A percentile compares a stretch with the other conserved stretches of the same genome.
Conservation (phyloP, 2,113 vertebrate genomes). For the Bombycilla garrulus region DNA sequence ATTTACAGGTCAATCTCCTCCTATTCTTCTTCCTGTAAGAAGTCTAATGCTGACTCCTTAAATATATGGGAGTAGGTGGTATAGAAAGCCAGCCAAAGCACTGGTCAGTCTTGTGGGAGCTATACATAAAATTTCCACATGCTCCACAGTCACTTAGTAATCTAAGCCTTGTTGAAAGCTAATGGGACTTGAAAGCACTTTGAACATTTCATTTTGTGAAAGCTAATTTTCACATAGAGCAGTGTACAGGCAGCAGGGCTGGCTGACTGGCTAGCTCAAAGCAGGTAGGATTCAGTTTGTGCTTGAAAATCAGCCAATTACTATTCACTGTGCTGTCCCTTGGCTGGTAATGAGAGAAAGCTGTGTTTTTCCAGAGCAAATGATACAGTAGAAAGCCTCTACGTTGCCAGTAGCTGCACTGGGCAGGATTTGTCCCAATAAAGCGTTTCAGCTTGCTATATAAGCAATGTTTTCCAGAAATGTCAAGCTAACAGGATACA, state of each 20-base stretch:
- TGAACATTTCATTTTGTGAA: constrained; percentile 16
- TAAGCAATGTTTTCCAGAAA: background rate
- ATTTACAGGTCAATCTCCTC: background rate
- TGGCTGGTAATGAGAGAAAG: constrained; percentile 15
- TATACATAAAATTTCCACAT: background rate
- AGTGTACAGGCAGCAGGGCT: background rate
- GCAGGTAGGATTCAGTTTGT: constrained; percentile 33
- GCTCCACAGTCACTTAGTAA: background rate
- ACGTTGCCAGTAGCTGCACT: background rate
- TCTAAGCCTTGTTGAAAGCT: constrained; percentile 28
- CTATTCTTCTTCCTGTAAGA: background rate
- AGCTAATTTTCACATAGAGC: background rate
- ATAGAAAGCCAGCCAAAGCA: background rate
- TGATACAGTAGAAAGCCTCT: background rate
- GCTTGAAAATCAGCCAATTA: constrained; percentile 54
- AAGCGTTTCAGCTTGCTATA: background rate
- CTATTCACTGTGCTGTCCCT: constrained; percentile 28
- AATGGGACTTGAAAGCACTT: constrained; percentile 52
- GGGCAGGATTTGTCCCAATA: background rate
- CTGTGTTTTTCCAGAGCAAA: background rate
- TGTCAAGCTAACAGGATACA: constrained; percentile 20
- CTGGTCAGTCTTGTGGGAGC: background rate
- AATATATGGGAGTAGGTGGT: background rate
- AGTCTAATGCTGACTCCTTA: background rate
- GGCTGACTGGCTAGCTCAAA: background rate